Base-by-base conservation (phyloP, 2,888 invertebrate species). In the Plagiodera versicolora region DNA sequence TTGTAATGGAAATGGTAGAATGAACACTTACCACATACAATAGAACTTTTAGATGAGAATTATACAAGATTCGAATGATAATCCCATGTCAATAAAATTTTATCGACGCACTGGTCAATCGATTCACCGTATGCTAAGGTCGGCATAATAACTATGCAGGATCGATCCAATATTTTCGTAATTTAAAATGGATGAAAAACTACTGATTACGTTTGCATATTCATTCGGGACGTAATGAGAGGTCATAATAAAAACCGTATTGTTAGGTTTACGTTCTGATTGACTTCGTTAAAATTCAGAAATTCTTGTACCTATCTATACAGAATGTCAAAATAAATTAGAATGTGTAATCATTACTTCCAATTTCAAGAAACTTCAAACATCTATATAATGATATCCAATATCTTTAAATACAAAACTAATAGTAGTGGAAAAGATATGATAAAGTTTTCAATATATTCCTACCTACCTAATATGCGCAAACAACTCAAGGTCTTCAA, bases 211-310 rank as follows among this genome's bases (percentile, higher is more conserved):
- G 10, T 32, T 10, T 39, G 14, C 39, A n/a, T 39, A 39, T 39
- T 39, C 39, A 39, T n/a, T 39, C n/a, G 39, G 14, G 14, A 14
- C 14, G 39, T 14, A 14, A 39, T 39, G 14, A 39, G 39, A 14
- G n/a, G n/a, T 32, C 10, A 32, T 32, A 39, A 39, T 39, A 6
- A 39, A 1, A 8, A 10, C 11, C 39, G 11, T 39, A 39, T n/a
- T 14, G 14, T 39, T 39, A 1, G 14, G 14, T 39, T 39, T 14
- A 39, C 39, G 14, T 0, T 52, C 10, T 11, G 52, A 19, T 52
- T 52, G 52, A 52, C 19, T 52, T 52, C 52, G 39, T 16, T 20
- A 39, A 17, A 39, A 52, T 47, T n/a, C 9, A 2, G 44, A 44
- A 14, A 6, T 6, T n/a, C 16, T 44, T 44, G 3, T 14, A 44